These are phyloP conservation scores for Agonum fuliginosum DNA, from an alignment of 2,888 invertebrate genomes.

Conservation along the genomic window DNA sequence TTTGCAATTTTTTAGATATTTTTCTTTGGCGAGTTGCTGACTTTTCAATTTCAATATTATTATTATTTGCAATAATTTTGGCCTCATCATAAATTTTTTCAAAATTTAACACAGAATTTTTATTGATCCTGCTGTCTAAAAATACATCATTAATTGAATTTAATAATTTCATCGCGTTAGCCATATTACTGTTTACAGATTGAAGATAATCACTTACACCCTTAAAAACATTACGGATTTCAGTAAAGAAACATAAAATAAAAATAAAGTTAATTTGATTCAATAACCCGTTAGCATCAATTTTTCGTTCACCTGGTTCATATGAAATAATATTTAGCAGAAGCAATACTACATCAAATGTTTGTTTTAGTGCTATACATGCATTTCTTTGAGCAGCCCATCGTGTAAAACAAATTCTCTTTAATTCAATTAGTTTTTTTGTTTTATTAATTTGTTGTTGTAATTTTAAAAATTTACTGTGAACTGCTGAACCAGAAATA, in stretches of 20 bases:
- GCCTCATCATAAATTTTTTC: not conserved
- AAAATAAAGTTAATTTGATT: slow-evolving; percentile 56
- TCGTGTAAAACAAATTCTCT: slow-evolving; percentile 37
- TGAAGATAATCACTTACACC: slow-evolving; percentile 55
- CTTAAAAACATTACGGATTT: slow-evolving; percentile 49
- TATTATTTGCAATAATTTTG: not conserved
- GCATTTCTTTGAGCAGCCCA: slow-evolving; percentile 57
- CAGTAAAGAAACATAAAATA: slow-evolving; percentile 37
- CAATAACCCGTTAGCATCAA: slow-evolving; percentile 52
- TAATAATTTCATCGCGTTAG: not conserved
- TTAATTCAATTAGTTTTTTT: slow-evolving; percentile 46
- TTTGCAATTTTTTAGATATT: not conserved
- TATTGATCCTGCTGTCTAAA: not conserved
- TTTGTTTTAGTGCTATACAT: slow-evolving; percentile 49
- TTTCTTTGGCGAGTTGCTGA: not conserved
- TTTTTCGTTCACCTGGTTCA: slow-evolving; percentile 17
- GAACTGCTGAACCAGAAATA: not conserved
- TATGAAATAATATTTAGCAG: slow-evolving; percentile 39
- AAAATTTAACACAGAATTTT: too few species aligned
- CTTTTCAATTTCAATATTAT: not conserved
- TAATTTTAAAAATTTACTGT: slow-evolving; percentile 52
- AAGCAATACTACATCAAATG: slow-evolving; percentile 34
- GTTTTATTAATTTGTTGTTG: slow-evolving; percentile 49
- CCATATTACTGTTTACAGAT: slow-evolving; percentile 42
- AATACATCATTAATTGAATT: not conserved